These are phyloP conservation scores for Globicephala melas DNA, from an alignment of 2,113 vertebrate genomes.

Conservation along the genomic window DNA sequence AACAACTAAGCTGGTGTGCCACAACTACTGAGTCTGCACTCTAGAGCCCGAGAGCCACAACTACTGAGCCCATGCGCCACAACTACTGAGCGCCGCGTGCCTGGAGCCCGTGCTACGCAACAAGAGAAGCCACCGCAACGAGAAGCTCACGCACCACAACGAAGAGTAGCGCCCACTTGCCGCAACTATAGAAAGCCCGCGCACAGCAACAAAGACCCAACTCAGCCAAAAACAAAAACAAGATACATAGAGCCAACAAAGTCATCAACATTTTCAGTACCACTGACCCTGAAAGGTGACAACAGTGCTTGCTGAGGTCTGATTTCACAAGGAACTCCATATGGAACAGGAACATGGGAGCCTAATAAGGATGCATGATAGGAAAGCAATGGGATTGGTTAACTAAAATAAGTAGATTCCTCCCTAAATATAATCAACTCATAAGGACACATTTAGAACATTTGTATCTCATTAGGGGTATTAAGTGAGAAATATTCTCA, in stretches of 20 bases:
- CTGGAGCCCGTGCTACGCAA: too few relatives aligned
- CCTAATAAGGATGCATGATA: conserved; percentile 49
- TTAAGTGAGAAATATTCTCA: conserved; percentile 60
- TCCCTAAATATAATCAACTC: conserved; percentile 61
- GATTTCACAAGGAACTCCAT: conserved; percentile 55
- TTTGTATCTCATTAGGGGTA: conserved; percentile 62
- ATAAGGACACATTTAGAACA: conserved; percentile 57
- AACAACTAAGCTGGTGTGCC: too few relatives aligned
- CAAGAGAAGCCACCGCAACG: too few relatives aligned
- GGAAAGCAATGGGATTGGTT: conserved; percentile 55
- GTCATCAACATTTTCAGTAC: conserved; percentile 49
- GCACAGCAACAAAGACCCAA: too few relatives aligned
- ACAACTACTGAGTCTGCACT: too few relatives aligned
- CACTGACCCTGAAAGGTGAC: conserved; percentile 40
- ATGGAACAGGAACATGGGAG: conserved; percentile 26
- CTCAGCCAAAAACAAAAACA: neutral
- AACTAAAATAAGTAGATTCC: conserved; percentile 60
- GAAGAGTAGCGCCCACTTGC: too few relatives aligned
- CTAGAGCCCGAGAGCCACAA: too few relatives aligned
- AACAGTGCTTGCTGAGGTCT: neutral
- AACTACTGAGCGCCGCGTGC: too few relatives aligned
- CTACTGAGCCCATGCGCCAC: too few relatives aligned
- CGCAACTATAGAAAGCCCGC: too few relatives aligned
- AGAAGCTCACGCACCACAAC: too few relatives aligned
- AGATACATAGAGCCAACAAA: neutral